phyloP scores from a whole-genome alignment of 2,888 invertebrate species.

The Isotomurus palustris region DNA sequence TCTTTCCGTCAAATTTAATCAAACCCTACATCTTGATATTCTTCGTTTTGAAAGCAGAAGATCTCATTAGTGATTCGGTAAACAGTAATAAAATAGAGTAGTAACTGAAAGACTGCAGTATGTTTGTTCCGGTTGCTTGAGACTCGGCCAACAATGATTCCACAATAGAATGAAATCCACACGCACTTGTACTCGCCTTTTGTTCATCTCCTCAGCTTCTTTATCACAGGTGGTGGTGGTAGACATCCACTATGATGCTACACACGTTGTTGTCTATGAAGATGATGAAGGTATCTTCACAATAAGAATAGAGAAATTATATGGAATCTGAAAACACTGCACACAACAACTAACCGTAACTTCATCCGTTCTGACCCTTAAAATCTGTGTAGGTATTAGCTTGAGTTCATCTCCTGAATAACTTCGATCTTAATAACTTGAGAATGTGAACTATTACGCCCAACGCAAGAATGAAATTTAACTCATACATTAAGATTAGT shows the following conservation, averaged over 20 bases:
- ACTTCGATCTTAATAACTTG: neutral
- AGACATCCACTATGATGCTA: too few species aligned
- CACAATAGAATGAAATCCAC: too few species aligned
- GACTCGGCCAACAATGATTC: constrained; percentile 3
- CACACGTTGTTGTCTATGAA: too few species aligned
- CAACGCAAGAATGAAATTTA: too few species aligned
- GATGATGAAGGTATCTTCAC: too few species aligned
- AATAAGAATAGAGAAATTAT: constrained; percentile 10
- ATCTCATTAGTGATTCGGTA: neutral
- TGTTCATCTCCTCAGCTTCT: too few species aligned
- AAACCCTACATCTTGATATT: neutral
- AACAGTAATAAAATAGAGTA: neutral
- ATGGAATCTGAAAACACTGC: too few species aligned
- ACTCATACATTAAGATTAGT: too few species aligned
- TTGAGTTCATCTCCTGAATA: neutral
- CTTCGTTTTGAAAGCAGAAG: neutral
- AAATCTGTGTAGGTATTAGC: neutral
- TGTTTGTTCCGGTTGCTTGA: constrained; percentile 3
- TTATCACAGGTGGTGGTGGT: too few species aligned
- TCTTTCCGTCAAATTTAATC: neutral
- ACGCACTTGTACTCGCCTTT: too few species aligned
- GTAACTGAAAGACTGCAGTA: neutral
- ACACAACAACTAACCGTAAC: too few species aligned
- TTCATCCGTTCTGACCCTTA: neutral
- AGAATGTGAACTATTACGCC: too few species aligned